Evolutionary conservation across 2,113 vertebrate species (phyloP).

Genomic region (Saguinus imperator): DNA sequence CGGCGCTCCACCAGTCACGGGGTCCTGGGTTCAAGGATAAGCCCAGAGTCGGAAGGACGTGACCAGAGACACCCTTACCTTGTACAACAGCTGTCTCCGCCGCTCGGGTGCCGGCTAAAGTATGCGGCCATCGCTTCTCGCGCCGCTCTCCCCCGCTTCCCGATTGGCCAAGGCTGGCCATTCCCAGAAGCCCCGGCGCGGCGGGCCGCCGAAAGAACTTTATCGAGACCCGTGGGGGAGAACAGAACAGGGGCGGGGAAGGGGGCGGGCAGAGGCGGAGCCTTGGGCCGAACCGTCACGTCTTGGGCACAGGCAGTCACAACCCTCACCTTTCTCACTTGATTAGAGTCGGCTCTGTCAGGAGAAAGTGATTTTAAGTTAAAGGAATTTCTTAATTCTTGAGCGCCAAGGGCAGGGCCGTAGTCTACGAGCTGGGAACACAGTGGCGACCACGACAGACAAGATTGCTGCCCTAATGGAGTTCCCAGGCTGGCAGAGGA

Average conservation of each 20-base stretch:
- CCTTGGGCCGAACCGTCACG: neutral
- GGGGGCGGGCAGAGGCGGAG: neutral
- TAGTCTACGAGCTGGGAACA: neutral
- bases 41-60: neutral
- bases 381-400: too few species aligned
- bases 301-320: accelerated
- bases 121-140: neutral
- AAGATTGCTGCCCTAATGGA: neutral
- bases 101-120: accelerated
- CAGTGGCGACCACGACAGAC: neutral
- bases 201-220: slow-evolving; percentile 47
- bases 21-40: neutral
- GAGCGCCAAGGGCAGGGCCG: too few species aligned
- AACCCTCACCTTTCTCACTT: neutral
- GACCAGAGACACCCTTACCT: slow-evolving; percentile 62
- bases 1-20: neutral
- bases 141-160: slow-evolving; percentile 59
- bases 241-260: neutral
- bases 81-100: neutral
- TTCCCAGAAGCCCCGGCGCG: slow-evolving; percentile 66
- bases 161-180: slow-evolving; percentile 70
- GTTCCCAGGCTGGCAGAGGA: neutral
- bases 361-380: neutral
- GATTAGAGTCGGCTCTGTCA: accelerated
- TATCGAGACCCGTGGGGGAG: neutral